Base-by-base conservation (phyloP, 2,113 vertebrate genomes). In the Heptranchias perlo region DNA sequence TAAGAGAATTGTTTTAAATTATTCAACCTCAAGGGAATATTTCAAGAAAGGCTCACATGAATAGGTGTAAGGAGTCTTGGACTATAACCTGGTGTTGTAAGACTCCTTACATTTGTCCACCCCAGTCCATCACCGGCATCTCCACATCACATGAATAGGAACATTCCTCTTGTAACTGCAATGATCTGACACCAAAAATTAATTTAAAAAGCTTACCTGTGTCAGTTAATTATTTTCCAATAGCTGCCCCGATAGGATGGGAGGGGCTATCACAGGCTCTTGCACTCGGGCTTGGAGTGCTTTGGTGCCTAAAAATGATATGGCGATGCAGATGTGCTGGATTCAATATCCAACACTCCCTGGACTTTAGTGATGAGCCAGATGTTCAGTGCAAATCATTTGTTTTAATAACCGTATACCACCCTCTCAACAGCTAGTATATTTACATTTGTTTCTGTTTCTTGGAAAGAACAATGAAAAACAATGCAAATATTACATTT, bases 181-280 rank as follows among this genome's bases (percentile, higher is more conserved):
- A 91, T 35, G 58, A 58, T 13, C 25, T 35, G 28, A 54, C 28
- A 5, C 49, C 14, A 28, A 35, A 93, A 62, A 62, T 39, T 93
- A 39, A 93, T 39, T 93, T 39, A 44, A 62, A 62, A 62, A 93
- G 7, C 58, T 93, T 93, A 93, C 89, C 89, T 93, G 89, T 35
- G 58, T 52, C 58, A 93, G 35, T 62, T n/a, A 86, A 35, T 91
- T 16, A 91, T 44, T 93, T 93, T 62, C 58, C 54, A 93, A 62
- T 4, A 62, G 58, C 58, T 39, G 58, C 39, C 35, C 58, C 89
- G 62, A n/a, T 4, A 87, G 23, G 1, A 23, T 23, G 58, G 35
- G 35, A 39, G 16, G 58, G 35, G 58, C 49, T 54, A 54, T 23
- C 1, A 58, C 0, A 5, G 10, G 52, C n/a, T 65, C 18, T 14